phyloP scores from a whole-genome alignment of 2,113 vertebrate species.

The Triplophysa dalaica region DNA sequence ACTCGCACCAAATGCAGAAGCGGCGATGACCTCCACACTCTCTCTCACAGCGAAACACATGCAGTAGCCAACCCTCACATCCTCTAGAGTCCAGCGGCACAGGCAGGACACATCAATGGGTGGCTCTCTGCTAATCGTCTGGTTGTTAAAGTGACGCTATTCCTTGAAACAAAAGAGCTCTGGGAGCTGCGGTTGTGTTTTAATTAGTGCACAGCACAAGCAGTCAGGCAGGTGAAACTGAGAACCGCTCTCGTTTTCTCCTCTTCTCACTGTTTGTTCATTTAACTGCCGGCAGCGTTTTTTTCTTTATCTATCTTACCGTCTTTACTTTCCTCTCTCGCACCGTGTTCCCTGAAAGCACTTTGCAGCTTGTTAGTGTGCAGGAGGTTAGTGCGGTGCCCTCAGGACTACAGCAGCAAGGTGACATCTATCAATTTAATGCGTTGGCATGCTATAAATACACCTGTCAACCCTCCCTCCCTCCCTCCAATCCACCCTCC shows the following conservation, averaged over 20 bases:
- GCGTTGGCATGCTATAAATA: conserved; percentile 73
- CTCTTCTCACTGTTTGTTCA: conserved; percentile 35
- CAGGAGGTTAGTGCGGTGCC: conserved; percentile 64
- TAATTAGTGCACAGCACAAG: conserved; percentile 58
- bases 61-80: neutral
- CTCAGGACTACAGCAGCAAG: conserved; percentile 69
- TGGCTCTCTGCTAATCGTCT: conserved; percentile 33
- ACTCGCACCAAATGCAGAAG: neutral
- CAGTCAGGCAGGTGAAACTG: conserved; percentile 42
- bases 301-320: conserved; percentile 28
- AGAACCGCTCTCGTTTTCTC: conserved; percentile 25
- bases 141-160: conserved; percentile 49
- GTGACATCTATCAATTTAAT: conserved; percentile 80
- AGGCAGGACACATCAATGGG: conserved; percentile 18
- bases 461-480: conserved; percentile 65
- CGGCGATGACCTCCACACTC: conserved; percentile 3
- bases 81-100: neutral
- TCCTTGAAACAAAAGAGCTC: conserved; percentile 28
- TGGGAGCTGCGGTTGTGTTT: conserved; percentile 47
- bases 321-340: conserved; percentile 31
- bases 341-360: conserved; percentile 50
- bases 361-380: conserved; percentile 74
- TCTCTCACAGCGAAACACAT: neutral
- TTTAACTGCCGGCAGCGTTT: conserved; percentile 28
- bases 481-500: conserved; percentile 67